These are phyloP conservation scores for Ctenodactylus gundi DNA, from an alignment of 2,113 vertebrate genomes.

Conservation along the genomic window DNA sequence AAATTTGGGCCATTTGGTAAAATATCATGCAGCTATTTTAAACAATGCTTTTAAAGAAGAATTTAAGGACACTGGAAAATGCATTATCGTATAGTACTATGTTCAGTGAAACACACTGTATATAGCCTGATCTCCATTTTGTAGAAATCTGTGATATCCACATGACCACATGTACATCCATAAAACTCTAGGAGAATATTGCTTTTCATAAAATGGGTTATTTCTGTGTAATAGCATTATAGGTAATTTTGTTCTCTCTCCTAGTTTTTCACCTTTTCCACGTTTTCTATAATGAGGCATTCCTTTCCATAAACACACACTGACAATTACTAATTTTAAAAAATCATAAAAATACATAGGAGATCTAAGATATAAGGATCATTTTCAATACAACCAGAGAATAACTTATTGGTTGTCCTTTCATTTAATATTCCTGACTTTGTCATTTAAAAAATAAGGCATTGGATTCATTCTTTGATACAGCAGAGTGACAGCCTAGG, in stretches of 20 bases:
- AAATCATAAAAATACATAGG: not conserved
- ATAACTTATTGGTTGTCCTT: not conserved
- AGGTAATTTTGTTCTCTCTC: not conserved
- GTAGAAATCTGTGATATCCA: not conserved
- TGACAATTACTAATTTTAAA: not conserved
- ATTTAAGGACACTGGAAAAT: constrained; percentile 43
- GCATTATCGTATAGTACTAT: not conserved
- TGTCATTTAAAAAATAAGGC: not conserved
- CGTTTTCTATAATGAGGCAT: not conserved
- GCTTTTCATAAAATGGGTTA: no score
- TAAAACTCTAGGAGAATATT: not conserved
- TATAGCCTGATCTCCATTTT: not conserved
- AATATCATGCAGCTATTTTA: constrained; percentile 27
- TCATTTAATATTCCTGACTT: not conserved
- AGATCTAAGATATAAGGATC: not conserved
- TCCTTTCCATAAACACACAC: not conserved
- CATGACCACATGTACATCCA: no score
- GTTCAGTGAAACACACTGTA: constrained; percentile 16
- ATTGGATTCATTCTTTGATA: not conserved
- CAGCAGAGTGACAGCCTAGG: not conserved
- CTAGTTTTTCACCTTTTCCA: not conserved
- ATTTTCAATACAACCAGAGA: constrained; percentile 4
- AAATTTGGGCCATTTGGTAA: constrained; percentile 19
- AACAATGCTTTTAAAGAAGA: not conserved
- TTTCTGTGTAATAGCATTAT: not conserved